A percentile compares a stretch with the other conserved stretches of the same genome.
phyloP scores from a whole-genome alignment of 2,888 invertebrate species.

The Eristalinus aeneus region DNA sequence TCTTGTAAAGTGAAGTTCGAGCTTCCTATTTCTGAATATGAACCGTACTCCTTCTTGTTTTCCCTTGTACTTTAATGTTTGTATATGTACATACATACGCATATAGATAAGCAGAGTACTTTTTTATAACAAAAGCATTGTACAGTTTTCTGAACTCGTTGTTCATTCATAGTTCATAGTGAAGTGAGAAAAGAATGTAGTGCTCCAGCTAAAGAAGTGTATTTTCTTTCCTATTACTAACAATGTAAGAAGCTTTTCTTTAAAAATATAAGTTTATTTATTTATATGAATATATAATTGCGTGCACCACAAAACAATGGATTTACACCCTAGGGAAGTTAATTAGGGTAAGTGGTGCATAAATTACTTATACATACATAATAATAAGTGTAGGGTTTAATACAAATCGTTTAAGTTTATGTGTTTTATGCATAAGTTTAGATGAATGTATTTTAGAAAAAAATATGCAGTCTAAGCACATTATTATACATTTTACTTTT shows the following conservation, averaged over 20 bases:
- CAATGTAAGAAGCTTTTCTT: background rate
- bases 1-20: too few species aligned
- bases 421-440: too few species aligned
- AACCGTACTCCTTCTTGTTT: too few species aligned
- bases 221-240: background rate
- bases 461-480: too few species aligned
- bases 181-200: conserved; percentile 2
- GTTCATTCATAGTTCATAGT: conserved; percentile 46
- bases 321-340: too few species aligned
- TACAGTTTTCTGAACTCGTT: conserved; percentile 38
- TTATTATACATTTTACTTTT: too few species aligned
- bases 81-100: background rate
- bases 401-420: too few species aligned
- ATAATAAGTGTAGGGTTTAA: too few species aligned
- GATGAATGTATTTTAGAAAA: too few species aligned
- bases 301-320: background rate
- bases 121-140: conserved; percentile 22
- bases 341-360: background rate
- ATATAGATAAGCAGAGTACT: conserved; percentile 12
- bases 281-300: background rate
- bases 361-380: too few species aligned
- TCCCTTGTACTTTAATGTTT: too few species aligned
- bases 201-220: conserved; percentile 21
- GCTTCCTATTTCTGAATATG: too few species aligned
- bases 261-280: background rate